Evolutionary conservation across 2,113 vertebrate genomes (phyloP).

Genomic region (Cinclus mexicanus): DNA sequence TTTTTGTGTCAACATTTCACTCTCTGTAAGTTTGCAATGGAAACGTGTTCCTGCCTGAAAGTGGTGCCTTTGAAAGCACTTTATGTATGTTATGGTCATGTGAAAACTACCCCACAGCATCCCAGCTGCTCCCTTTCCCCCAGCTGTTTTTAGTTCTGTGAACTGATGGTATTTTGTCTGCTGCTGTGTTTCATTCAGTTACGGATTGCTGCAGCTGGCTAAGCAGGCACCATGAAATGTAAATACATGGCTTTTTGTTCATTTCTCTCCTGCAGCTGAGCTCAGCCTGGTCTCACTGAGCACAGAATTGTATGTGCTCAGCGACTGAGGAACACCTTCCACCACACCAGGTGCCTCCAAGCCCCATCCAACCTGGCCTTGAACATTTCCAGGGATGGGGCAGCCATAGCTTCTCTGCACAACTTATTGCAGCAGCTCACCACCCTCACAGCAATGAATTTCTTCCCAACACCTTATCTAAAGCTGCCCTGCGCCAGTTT

Average conservation of each 20-base stretch:
- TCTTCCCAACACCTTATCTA: background rate
- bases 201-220: background rate
- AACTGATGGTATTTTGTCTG: background rate
- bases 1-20: background rate
- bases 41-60: background rate
- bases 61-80: background rate
- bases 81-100: background rate
- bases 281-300: background rate
- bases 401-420: background rate
- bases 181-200: background rate
- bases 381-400: background rate
- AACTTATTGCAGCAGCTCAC: background rate
- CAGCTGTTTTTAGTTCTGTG: background rate
- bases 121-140: background rate
- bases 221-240: background rate
- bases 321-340: background rate
- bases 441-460: background rate
- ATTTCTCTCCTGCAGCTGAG: background rate
- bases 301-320: accelerated
- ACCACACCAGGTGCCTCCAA: accelerated
- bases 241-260: background rate
- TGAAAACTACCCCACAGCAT: background rate
- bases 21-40: background rate
- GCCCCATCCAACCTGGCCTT: background rate
- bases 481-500: background rate